A percentile compares a stretch with the other conserved stretches of the same genome.
These are phyloP conservation scores for Oreochromis spilurus DNA, from an alignment of 2,113 vertebrate species.

Conservation along the genomic window DNA sequence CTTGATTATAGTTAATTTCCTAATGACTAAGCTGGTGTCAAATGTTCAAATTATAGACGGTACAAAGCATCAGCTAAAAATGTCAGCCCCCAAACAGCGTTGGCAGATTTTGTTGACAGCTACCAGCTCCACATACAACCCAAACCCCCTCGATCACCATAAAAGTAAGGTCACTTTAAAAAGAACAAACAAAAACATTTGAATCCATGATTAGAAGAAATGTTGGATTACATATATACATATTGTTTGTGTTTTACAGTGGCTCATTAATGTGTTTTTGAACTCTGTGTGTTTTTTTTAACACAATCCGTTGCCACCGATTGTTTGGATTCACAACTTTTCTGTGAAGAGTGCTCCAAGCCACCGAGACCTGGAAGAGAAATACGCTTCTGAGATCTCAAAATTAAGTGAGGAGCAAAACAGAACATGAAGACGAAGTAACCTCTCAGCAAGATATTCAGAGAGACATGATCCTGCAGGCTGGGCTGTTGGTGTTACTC, in stretches of 20 bases:
- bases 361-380: background rate
- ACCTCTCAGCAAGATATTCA: conserved; percentile 46
- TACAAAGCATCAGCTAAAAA: background rate
- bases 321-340: conserved; percentile 25
- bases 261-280: background rate
- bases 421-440: conserved; percentile 41
- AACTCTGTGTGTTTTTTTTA: background rate
- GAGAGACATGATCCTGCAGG: conserved; percentile 43
- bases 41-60: background rate
- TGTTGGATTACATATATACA: background rate
- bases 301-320: conserved; percentile 1
- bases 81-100: background rate
- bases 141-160: background rate
- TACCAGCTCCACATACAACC: background rate
- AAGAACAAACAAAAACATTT: background rate
- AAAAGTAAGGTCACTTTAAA: background rate
- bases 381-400: background rate
- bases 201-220: background rate
- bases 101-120: background rate
- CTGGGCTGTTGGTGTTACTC: conserved; percentile 47
- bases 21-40: background rate
- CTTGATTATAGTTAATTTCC: background rate
- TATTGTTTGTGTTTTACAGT: background rate
- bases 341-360: background rate
- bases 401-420: conserved; percentile 39